Evolutionary conservation across 2,797 vertebrate species (phyloP).

Genomic region (Arrhamphus sclerolepis): DNA sequence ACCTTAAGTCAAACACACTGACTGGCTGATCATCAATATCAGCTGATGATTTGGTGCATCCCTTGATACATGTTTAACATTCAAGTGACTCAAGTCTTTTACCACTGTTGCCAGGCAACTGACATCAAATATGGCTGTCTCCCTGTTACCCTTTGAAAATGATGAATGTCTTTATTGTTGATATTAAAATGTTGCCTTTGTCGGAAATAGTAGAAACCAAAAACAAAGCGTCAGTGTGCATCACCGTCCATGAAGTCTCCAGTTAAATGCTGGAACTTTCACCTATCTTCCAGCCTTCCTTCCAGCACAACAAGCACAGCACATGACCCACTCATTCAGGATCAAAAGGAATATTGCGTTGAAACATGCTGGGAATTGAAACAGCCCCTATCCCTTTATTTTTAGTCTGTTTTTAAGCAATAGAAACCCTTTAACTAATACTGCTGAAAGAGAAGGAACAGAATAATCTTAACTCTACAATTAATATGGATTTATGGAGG

Average conservation of each 20-base stretch:
- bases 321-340: neutral
- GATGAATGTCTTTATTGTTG: neutral
- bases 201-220: neutral
- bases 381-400: neutral
- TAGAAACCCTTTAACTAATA: slow-evolving; percentile 6
- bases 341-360: slow-evolving; percentile 16
- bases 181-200: slow-evolving; percentile 1
- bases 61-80: neutral
- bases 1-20: too few relatives aligned
- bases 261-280: neutral
- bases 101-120: slow-evolving; percentile 26
- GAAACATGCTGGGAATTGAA: slow-evolving; percentile 5
- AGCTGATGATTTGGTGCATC: too few relatives aligned
- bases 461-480: neutral
- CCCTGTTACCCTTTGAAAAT: neutral
- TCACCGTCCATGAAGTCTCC: neutral
- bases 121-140: slow-evolving; percentile 13
- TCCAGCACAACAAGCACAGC: neutral
- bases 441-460: neutral
- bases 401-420: slow-evolving; percentile 30
- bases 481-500: neutral
- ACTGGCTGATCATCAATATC: too few relatives aligned
- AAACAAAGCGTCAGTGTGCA: neutral
- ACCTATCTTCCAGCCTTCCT: slow-evolving; percentile 5
- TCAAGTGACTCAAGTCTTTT: slow-evolving; percentile 7